Evolutionary conservation across 2,888 invertebrate genomes (phyloP).

Genomic region (Bombyx huttoni): DNA sequence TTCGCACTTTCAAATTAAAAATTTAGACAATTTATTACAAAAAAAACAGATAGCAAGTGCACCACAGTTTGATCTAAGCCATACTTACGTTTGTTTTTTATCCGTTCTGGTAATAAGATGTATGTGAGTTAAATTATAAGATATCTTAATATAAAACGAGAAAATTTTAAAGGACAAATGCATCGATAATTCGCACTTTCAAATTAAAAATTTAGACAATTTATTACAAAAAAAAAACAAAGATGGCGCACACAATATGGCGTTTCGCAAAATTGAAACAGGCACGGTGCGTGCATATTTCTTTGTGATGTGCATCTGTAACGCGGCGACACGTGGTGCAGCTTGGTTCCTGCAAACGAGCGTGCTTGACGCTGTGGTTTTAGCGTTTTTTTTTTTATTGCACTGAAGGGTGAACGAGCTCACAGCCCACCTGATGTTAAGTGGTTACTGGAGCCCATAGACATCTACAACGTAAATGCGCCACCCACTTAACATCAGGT

Average conservation of each 20-base stretch:
- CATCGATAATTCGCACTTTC: background rate
- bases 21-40: background rate
- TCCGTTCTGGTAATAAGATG: no score
- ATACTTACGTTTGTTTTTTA: no score
- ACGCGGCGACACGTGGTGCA: constrained; percentile 30
- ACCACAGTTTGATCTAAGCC: no score
- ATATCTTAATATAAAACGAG: no score
- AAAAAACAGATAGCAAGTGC: no score
- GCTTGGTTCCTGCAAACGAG: constrained; percentile 22
- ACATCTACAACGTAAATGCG: no score
- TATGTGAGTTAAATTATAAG: no score
- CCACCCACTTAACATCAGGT: no score
- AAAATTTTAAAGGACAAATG: background rate
- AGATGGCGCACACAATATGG: background rate
- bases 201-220: background rate
- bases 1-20: background rate
- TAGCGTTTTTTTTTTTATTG: background rate
- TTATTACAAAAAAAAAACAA: background rate
- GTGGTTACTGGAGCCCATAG: no score
- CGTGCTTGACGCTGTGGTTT: constrained; percentile 7
- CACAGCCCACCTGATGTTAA: no score
- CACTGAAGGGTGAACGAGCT: no score
- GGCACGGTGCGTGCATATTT: constrained; percentile 33
- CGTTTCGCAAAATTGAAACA: constrained; percentile 37
- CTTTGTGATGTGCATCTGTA: constrained; percentile 36